Evolutionary conservation across 2,888 invertebrate species (phyloP), one percentile per base, ranked within the genome.

Genomic region (Scaptomyza caliginosa): DNA sequence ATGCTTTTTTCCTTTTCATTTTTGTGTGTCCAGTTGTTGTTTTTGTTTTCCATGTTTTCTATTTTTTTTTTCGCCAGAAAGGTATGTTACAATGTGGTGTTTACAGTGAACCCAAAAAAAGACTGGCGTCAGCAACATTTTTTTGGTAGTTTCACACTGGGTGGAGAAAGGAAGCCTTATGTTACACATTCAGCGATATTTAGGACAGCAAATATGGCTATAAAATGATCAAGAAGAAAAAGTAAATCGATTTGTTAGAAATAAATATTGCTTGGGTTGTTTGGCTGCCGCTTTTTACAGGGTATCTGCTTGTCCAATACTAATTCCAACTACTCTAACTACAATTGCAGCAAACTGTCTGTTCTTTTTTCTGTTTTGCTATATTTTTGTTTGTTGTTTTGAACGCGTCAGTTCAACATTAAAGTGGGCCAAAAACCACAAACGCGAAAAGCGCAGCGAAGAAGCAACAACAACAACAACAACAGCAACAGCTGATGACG

Each of bases 391-490:
- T 54, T 36, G 24, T 48, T 16, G n/a, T 48, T 54, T 36, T 21
- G 42, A 40, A 21, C 10, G 34, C 11, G 38, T 8, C 48, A 62
- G 50, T 62, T 67, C 23, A 65, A 59, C 45, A 57, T 71, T 75
- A 54, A 68, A 83, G 73, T 79, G 79, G 55, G 45, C 63, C 56
- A 23, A 32, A 32, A 32, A 28, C 45, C 67, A 64, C 56, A 67
- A 58, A 32, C 51, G 56, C 34, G 40, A 82, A 80, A 77, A 62
- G 74, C 74, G 69, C 78, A 75, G 6, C 32, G 19, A 3, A n/a
- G n/a, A 42, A 67, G 17, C 42, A 19, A 42, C 36, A 42, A 5
- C 23, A 28, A 13, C 8, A 16, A 1, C 36, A n/a, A 4, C 54
- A 71, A 13, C 40, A 28, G 32, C 19, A 38, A 19, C 34, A 36